Evolutionary conservation across 53 echinoderm and acorn worm species (phyloP), one percentile per base, ranked within the genome.

Genomic region (Mesocentrotus franciscanus): DNA sequence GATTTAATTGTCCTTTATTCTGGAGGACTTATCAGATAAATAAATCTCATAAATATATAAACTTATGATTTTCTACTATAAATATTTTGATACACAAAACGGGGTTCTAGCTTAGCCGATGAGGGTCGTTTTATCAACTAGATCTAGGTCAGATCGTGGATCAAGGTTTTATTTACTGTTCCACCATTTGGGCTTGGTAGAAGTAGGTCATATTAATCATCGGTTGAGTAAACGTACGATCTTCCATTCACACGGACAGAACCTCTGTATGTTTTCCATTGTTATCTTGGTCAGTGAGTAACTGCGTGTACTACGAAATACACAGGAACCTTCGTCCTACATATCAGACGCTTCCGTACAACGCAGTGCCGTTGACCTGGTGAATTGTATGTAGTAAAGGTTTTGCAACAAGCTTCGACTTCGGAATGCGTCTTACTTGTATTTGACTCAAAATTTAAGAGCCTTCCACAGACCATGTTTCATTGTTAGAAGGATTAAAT

Each of bases 281-380:
- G 87, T 87, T 87, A 13, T 20, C 5, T 87, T 87, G 87, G 87
- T 87, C 87, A 87, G 87, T 85, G 87, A 85, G 58, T 87, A 87
- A 87, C 56, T 27, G 56, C 58, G 56, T 58, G 87, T 87, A 87
- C 87, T 87, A 87, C 87, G 87, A 87, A 87, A 87, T 58, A 58
- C 87, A 87, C 87, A 87, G 87, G 87, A 87, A 87, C n/a, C 87
- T 87, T n/a, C 87, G 87, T 56, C 87, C 87, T 87, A 87, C 59
- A 58, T 87, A 27, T 87, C 10, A 14, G 59, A n/a, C 87, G 59
- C 87, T 87, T 87, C 87, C 87, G 87, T 87, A 87, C 58, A 87
- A 27, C 26, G n/a, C 36, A 81, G 58, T 87, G 59, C n/a, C 87
- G 91, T 91, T 91, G 91, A 91, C 91, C 91, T 91, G 66, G 91